Base-by-base conservation (phyloP, 2,888 invertebrate species). In the Drosophila mulleri region DNA sequence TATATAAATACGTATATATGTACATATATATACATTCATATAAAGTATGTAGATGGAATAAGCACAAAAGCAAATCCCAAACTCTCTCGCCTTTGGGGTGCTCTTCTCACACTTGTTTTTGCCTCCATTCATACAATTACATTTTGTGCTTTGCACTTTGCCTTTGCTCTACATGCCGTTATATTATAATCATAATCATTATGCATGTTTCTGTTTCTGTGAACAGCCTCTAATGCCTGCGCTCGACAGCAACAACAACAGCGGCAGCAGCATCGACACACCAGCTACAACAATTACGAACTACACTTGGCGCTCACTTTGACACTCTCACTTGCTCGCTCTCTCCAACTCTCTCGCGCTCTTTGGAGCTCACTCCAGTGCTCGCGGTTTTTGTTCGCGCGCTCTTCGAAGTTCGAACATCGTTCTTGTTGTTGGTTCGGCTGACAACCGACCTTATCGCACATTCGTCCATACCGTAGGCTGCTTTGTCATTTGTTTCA, bases 141-240 rank as follows among this genome's bases (percentile, higher is more conserved):
- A 75, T 65, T 83, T 85, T 79, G 82, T 67, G 82, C 65, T 79
- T 69, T 76, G 74, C 69, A 72, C 74, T 74, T 74, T 80, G 72
- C 68, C 48, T 80, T 62, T 88, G 83, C 84, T 87, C 81, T 60
- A 89, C 58, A 82, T 84, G 84, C 87, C 82, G 84, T 79, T 88
- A 83, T 80, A 78, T 62, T 80, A 80, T 77, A 80, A 73, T 80
- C 73, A 78, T 80, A 80, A 78, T 80, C 63, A 81, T 68, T 81
- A 77, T 73, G 68, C 82, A 74, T 84, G 83, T 75, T 83, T 67
- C 66, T 68, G 56, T 67, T 61, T 52, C 53, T 72, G 69, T 72
- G 67, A 65, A 70, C 75, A 84, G 79, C 79, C 77, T 89, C 82
- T 79, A 89, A 77, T 61, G 67, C 61, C 66, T 64, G 72, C 56